Percentiles rank a stretch among this genome's conserved stretches.
Conservation (phyloP, 1,140 invertebrate genomes). For the Bacillus rossius region DNA sequence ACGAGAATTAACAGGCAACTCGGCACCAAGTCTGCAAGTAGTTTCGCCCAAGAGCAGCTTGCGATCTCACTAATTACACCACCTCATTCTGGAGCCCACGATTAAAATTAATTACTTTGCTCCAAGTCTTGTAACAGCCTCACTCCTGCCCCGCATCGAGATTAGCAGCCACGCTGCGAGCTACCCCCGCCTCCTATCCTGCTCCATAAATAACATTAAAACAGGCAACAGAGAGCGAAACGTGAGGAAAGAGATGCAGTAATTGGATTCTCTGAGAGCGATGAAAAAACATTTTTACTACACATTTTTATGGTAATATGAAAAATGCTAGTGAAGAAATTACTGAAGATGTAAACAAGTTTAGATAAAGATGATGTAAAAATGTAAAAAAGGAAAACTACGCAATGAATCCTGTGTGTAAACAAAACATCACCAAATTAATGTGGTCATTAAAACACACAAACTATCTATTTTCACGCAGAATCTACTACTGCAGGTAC, state of each 20-base stretch:
- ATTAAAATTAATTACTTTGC: constrained; percentile 24
- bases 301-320: too few relatives aligned
- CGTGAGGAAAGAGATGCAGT: not conserved
- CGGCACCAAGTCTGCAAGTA: constrained; percentile 2
- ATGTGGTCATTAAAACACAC: too few relatives aligned
- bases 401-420: constrained; percentile 9
- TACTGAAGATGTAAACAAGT: too few relatives aligned
- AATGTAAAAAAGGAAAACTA: constrained; percentile 1
- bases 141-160: not conserved
- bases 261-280: constrained; percentile 4
- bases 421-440: too few relatives aligned
- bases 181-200: too few relatives aligned
- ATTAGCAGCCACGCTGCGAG: too few relatives aligned
- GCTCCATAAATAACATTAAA: too few relatives aligned
- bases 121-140: not conserved
- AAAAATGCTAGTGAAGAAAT: too few relatives aligned
- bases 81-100: constrained; percentile 3
- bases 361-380: not conserved
- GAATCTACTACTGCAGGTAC: too few relatives aligned
- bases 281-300: not conserved
- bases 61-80: constrained; percentile 16
- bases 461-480: too few relatives aligned
- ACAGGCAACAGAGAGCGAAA: not conserved
- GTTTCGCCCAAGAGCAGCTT: constrained; percentile 6
- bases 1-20: too few relatives aligned